Conservation (phyloP, 2,113 vertebrate species). For the Shinisaurus crocodilurus region DNA sequence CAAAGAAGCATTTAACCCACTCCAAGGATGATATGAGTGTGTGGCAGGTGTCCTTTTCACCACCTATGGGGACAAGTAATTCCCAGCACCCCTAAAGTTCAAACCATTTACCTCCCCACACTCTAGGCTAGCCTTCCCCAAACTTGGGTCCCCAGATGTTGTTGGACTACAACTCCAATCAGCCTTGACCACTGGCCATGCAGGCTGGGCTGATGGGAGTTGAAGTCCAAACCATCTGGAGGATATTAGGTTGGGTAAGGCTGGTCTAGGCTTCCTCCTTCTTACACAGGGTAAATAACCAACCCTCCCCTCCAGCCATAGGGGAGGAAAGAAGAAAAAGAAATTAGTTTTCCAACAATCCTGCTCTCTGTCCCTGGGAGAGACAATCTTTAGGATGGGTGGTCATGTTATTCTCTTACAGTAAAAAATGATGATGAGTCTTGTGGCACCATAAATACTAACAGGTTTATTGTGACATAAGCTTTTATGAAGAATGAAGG, state of each 20-base stretch:
- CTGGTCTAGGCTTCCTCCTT: too few species aligned
- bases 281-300: too few species aligned
- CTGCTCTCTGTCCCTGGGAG: too few species aligned
- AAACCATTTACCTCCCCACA: not conserved
- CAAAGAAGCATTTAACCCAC: not conserved
- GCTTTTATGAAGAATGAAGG: not conserved
- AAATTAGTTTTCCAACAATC: not conserved
- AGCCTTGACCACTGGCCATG: too few species aligned
- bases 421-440: not conserved
- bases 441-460: not conserved
- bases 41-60: not conserved
- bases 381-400: too few species aligned
- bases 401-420: too few species aligned
- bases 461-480: not conserved
- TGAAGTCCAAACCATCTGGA: too few species aligned
- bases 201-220: too few species aligned
- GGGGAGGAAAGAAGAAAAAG: not conserved
- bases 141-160: too few species aligned
- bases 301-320: not conserved
- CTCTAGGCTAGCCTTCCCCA: not conserved
- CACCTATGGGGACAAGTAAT: not conserved
- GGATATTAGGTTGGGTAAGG: too few species aligned
- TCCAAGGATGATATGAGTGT: not conserved
- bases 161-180: too few species aligned
- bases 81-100: not conserved